These are phyloP conservation scores for Picathartes gymnocephalus DNA, from an alignment of 2,113 vertebrate genomes.

Conservation along the genomic window DNA sequence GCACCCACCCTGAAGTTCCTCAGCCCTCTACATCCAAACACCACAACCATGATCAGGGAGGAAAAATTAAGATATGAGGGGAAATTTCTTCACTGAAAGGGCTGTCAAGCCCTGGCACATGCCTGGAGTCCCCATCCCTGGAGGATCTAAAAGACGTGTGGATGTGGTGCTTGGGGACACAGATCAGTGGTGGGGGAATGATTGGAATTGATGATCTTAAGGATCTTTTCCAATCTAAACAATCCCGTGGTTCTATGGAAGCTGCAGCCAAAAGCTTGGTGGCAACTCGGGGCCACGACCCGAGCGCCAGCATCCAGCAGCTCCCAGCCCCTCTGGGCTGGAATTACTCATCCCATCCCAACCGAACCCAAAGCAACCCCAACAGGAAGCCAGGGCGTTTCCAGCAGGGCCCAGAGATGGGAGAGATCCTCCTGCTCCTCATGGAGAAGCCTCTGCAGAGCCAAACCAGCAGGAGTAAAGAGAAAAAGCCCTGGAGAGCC, in stretches of 20 bases:
- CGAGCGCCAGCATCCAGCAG: not conserved
- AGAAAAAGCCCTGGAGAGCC: not conserved
- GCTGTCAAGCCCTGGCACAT: not conserved
- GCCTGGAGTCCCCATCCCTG: not conserved
- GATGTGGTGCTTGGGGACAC: not conserved
- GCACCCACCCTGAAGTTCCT: not conserved
- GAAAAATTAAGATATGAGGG: not conserved
- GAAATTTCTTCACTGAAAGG: not conserved
- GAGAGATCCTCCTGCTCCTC: not conserved
- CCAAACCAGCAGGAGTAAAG: not conserved
- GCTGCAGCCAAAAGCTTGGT: not conserved
- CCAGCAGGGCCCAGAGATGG: not conserved
- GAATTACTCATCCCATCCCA: not conserved
- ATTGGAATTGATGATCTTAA: not conserved
- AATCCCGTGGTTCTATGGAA: not conserved
- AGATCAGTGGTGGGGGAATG: not conserved
- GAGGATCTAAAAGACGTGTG: not conserved
- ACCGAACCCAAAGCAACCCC: not conserved
- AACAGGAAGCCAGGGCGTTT: rapidly evolving
- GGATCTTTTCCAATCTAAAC: not conserved
- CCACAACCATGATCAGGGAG: not conserved
- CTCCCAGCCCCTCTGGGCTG: rapidly evolving
- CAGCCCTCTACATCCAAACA: not conserved
- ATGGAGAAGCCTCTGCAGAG: not conserved
- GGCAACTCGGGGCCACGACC: not conserved